Evolutionary conservation across 2,888 invertebrate species (phyloP), one percentile per base, ranked within the genome.

Genomic region (Crematogaster levior): DNA sequence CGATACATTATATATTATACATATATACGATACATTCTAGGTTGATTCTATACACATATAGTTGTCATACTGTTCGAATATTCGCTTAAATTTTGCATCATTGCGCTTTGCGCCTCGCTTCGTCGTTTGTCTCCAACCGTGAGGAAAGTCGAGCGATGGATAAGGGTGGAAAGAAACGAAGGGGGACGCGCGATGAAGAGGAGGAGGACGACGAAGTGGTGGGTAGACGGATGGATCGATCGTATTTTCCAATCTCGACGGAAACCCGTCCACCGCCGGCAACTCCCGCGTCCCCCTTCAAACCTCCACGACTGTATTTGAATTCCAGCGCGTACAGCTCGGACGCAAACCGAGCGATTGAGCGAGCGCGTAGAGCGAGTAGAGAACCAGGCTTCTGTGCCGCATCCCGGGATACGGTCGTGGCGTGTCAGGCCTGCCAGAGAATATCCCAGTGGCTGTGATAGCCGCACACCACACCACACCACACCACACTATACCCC

Each of bases 161-260:
- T 85, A 84, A 87, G 73, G 84, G 84, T 37, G 86, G 65, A 86
- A 85, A 84, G 86, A 89, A 89, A 86, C 68, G 65, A 58, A 56
- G 72, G 30, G 30, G 61, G 60, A n/a, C n/a, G n/a, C n/a, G 53
- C 18, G 37, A 79, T 34, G 79, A 27, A 43, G 56, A 43, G 10
- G 30, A 34, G 27, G 40, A 58, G 46, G 81, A 46, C 56, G 61
- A 56, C 56, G 77, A 84, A 27, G 65, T 77, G 30, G 66, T 30
- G 70, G 48, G 21, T 63, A 72, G 53, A 68, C 48, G 43, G 24
- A 82, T 79, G 83, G 84, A 90, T 90, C 90, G 89, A 90, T 90
- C 88, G 90, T 88, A 90, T 90, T 90, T 90, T 90, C 89, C 89
- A 90, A 90, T 90, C 89, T 90, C 89, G 85, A 82, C 87, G 84